Evolutionary conservation across 2,888 invertebrate genomes (phyloP).

Genomic region (Halocaridina rubra): DNA sequence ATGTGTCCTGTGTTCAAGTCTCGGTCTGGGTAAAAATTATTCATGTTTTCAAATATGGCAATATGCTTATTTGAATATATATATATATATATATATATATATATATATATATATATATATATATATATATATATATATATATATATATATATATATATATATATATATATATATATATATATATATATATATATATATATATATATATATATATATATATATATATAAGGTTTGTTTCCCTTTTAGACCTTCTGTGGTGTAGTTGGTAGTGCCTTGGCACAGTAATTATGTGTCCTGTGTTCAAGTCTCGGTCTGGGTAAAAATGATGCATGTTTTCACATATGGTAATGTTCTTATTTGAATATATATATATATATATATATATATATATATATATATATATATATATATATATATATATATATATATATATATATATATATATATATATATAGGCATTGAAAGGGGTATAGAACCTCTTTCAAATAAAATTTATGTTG

Average conservation of each 20-base stretch:
- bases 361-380: background rate
- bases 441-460: background rate
- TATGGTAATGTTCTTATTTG: background rate
- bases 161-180: background rate
- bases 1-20: no score
- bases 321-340: background rate
- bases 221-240: background rate
- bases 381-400: background rate
- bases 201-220: background rate
- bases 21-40: no score
- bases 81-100: background rate
- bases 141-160: background rate
- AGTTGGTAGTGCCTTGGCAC: background rate
- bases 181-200: background rate
- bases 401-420: background rate
- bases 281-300: no score
- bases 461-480: background rate
- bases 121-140: background rate
- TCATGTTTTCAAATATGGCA: background rate
- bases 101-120: background rate
- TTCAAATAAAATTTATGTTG: no score
- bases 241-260: background rate
- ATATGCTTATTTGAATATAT: background rate
- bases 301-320: no score
- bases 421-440: background rate